Evolutionary conservation across 2,888 invertebrate species (phyloP).

Genomic region (Cosmia trapezina): DNA sequence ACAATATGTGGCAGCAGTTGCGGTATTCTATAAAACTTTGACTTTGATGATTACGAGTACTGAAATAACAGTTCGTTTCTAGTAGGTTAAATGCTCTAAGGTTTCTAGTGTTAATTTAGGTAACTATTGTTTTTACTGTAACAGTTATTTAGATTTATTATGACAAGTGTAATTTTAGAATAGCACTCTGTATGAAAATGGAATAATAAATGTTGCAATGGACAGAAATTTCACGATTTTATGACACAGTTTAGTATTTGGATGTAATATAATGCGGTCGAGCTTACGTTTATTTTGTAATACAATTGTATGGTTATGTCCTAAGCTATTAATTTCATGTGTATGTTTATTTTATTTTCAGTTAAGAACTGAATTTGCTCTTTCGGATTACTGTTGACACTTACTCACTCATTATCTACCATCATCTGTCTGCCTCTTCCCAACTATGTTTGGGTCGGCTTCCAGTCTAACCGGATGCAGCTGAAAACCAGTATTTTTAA

Average conservation of each 20-base stretch:
- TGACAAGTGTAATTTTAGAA: conserved; percentile 34
- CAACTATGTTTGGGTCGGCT: too few species aligned
- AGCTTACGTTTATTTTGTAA: conserved; percentile 17
- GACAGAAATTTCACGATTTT: conserved; percentile 30
- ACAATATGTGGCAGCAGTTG: conserved; percentile 32
- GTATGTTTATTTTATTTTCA: neutral
- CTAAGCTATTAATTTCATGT: conserved; percentile 6
- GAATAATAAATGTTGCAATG: conserved; percentile 45
- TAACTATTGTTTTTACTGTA: conserved; percentile 24
- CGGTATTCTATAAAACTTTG: conserved; percentile 20
- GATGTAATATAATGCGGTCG: conserved; percentile 24
- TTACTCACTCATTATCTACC: too few species aligned
- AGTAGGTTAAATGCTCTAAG: too few species aligned
- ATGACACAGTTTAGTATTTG: conserved; percentile 20
- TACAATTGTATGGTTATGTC: conserved; percentile 9
- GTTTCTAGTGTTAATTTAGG: conserved; percentile 8
- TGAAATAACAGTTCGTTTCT: conserved; percentile 25
- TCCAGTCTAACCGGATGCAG: too few species aligned
- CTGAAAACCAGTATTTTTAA: too few species aligned
- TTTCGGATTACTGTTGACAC: too few species aligned
- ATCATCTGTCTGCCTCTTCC: too few species aligned
- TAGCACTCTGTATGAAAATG: conserved; percentile 32
- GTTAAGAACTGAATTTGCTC: neutral
- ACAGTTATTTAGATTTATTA: conserved; percentile 32
- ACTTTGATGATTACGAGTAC: conserved; percentile 35